A percentile compares a stretch with the other conserved stretches of the same genome.
These are phyloP conservation scores for Sympetrum striolatum DNA, from an alignment of 2,888 invertebrate species.

Conservation along the genomic window DNA sequence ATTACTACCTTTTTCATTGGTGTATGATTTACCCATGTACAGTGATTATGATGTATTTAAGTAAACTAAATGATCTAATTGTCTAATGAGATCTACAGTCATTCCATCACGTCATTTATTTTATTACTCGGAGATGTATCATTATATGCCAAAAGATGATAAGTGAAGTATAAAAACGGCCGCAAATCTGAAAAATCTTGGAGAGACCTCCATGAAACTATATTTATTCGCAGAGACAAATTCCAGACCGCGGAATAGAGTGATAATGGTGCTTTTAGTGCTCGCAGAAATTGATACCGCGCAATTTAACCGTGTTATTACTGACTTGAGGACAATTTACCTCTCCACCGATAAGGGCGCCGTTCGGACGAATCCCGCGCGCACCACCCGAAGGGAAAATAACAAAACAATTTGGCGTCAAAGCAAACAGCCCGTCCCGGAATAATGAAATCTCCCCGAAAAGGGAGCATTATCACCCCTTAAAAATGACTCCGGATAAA, in stretches of 20 bases:
- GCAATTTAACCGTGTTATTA: constrained; percentile 20
- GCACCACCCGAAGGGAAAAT: not conserved
- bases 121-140: too few relatives aligned
- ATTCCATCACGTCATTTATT: too few relatives aligned
- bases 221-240: not conserved
- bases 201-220: too few relatives aligned
- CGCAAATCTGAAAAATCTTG: too few relatives aligned
- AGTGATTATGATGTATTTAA: too few relatives aligned
- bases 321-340: constrained; percentile 26
- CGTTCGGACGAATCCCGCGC: not conserved
- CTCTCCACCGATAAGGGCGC: not conserved
- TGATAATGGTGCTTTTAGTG: not conserved
- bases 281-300: not conserved
- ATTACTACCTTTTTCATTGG: too few relatives aligned
- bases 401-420: constrained; percentile 39
- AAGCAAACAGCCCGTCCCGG: constrained; percentile 17
- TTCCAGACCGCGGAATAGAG: not conserved
- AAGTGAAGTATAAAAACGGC: too few relatives aligned
- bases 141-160: too few relatives aligned
- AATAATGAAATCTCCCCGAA: not conserved
- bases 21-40: too few relatives aligned
- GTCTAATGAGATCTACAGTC: too few relatives aligned
- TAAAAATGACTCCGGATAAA: constrained; percentile 23
- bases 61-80: too few relatives aligned
- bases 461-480: constrained; percentile 18